phyloP scores from a whole-genome alignment of 2,797 vertebrate genomes.

The Mico argentatus region DNA sequence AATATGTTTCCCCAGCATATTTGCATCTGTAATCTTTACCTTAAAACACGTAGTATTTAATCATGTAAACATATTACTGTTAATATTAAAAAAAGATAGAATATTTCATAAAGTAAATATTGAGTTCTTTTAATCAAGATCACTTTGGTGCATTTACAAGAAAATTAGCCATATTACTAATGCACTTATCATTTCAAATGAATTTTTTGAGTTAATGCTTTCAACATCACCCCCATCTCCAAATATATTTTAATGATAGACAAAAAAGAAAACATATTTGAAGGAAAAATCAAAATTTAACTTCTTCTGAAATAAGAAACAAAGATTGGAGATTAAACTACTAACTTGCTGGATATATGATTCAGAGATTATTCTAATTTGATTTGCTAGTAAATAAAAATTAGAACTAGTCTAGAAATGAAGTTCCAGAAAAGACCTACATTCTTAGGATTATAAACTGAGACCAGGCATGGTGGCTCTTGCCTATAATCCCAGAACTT shows the following conservation, averaged over 20 bases:
- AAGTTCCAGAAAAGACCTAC: background rate
- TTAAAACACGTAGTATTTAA: background rate
- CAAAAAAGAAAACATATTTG: background rate
- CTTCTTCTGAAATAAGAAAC: background rate
- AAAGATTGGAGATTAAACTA: background rate
- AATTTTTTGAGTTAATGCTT: background rate
- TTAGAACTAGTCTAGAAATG: background rate
- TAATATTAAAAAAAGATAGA: background rate
- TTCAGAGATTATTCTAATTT: background rate
- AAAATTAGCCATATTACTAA: background rate
- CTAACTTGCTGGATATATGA: background rate
- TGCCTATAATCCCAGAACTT: background rate
- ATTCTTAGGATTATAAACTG: background rate
- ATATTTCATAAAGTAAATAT: background rate
- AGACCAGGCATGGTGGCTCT: background rate
- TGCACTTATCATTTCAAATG: background rate
- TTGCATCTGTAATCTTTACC: background rate
- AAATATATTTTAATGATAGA: background rate
- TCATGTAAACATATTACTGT: background rate
- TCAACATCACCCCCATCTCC: background rate
- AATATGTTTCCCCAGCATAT: background rate
- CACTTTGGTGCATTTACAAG: background rate
- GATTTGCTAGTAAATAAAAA: background rate
- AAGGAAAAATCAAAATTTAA: background rate
- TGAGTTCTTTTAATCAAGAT: background rate